Evolutionary conservation across 1,140 invertebrate genomes (phyloP).

Genomic region (Brachionus calyciflorus): DNA sequence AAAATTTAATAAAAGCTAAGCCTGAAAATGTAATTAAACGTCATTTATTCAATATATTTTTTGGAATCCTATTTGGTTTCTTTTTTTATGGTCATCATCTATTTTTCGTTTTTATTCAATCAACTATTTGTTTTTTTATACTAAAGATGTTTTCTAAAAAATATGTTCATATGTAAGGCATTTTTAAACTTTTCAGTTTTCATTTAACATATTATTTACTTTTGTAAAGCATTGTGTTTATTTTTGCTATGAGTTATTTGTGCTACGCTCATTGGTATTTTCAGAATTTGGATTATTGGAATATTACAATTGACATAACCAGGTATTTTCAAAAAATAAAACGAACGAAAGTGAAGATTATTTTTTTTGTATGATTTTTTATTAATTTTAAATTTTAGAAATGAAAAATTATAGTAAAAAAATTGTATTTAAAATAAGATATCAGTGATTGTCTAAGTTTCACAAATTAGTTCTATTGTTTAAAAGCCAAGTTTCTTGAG

Average conservation of each 20-base stretch:
- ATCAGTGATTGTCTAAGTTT: no score
- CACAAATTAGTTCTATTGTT: no score
- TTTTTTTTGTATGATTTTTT: not conserved
- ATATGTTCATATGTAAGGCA: slow-evolving; percentile 27
- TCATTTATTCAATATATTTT: slow-evolving; percentile 4
- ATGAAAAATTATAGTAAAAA: no score
- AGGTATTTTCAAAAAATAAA: not conserved
- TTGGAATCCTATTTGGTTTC: slow-evolving; percentile 5
- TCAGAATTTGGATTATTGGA: not conserved
- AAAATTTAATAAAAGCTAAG: not conserved
- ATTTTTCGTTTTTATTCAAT: not conserved
- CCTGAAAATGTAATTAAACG: not conserved
- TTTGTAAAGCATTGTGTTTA: not conserved
- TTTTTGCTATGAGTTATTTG: slow-evolving; percentile 23
- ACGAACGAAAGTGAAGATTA: not conserved
- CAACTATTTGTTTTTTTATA: not conserved
- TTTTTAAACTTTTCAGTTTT: not conserved
- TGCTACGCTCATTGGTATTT: not conserved
- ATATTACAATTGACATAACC: slow-evolving; percentile 3
- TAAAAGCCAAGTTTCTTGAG: no score
- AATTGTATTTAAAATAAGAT: no score
- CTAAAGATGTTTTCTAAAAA: not conserved
- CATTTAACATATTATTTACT: not conserved
- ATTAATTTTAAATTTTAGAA: not conserved
- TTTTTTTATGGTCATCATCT: slow-evolving; percentile 27